These are phyloP conservation scores for Pyxicephalus adspersus DNA, from an alignment of 2,113 vertebrate species.

Conservation along the genomic window DNA sequence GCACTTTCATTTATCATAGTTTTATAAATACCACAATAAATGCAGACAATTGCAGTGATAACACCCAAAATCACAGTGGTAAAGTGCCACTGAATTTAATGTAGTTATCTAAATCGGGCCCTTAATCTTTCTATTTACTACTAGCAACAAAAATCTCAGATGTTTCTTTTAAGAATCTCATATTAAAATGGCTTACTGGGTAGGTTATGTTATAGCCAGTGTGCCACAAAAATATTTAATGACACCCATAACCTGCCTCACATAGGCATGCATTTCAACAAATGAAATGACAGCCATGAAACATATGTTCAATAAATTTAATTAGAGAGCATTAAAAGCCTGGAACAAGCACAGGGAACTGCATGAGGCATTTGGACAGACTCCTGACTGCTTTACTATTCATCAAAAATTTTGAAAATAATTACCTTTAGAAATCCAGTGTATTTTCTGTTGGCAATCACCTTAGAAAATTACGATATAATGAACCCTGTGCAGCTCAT, in stretches of 20 bases:
- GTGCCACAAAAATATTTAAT: neutral
- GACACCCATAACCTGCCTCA: constrained; percentile 10
- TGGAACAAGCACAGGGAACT: constrained; percentile 37
- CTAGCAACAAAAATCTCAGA: no score
- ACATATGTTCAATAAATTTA: constrained; percentile 49
- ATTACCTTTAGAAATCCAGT: constrained; percentile 42
- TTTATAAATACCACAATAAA: no score
- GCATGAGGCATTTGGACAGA: constrained; percentile 39
- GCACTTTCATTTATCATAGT: no score
- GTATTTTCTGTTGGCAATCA: constrained; percentile 46
- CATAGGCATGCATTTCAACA: constrained; percentile 27
- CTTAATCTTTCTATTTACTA: no score
- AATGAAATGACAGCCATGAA: constrained; percentile 44
- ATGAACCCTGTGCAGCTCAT: constrained; percentile 36
- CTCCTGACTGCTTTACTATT: constrained; percentile 50
- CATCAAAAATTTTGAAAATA: constrained; percentile 46
- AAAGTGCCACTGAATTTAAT: no score
- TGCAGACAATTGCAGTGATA: no score
- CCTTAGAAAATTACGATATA: constrained; percentile 44
- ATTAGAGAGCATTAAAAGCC: constrained; percentile 36
- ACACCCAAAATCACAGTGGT: no score
- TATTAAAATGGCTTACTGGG: neutral
- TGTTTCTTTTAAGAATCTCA: no score
- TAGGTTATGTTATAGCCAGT: neutral
- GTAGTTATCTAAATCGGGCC: no score